phyloP scores from a whole-genome alignment of 53 echinoderm and acorn worm species.

The Apostichopus leukothele region DNA sequence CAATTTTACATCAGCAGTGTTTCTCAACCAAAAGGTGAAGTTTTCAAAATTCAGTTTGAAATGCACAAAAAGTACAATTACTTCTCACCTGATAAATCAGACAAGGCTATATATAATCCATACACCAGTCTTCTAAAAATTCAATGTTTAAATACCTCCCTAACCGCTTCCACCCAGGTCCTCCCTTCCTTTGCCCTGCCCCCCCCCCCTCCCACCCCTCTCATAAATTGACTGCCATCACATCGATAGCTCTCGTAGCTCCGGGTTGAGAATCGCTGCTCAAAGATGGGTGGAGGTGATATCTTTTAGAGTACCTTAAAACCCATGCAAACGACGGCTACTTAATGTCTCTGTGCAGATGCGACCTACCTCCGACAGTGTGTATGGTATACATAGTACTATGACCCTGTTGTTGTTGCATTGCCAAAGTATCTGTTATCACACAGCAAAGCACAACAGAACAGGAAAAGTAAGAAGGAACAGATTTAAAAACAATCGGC shows the following conservation, averaged over 20 bases:
- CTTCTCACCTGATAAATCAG: too few species aligned
- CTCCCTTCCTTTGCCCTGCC: too few species aligned
- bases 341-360: not conserved
- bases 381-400: slow-evolving; percentile 20
- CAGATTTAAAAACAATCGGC: not conserved
- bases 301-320: not conserved
- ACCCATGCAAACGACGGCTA: not conserved
- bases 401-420: slow-evolving; percentile 23
- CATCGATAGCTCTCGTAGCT: not conserved
- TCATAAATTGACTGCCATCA: not conserved
- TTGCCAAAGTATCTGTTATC: slow-evolving; percentile 10
- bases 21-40: too few species aligned
- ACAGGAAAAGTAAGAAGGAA: not conserved
- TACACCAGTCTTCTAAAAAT: too few species aligned
- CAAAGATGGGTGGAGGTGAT: not conserved
- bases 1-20: too few species aligned
- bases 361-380: slow-evolving; percentile 20
- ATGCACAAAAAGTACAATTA: too few species aligned
- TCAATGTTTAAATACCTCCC: too few species aligned
- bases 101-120: too few species aligned
- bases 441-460: not conserved
- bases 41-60: too few species aligned
- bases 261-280: not conserved
- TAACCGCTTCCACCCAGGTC: too few species aligned
- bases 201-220: not conserved